Evolutionary conservation across 2,888 invertebrate species (phyloP).

Genomic region (Blera fallax): DNA sequence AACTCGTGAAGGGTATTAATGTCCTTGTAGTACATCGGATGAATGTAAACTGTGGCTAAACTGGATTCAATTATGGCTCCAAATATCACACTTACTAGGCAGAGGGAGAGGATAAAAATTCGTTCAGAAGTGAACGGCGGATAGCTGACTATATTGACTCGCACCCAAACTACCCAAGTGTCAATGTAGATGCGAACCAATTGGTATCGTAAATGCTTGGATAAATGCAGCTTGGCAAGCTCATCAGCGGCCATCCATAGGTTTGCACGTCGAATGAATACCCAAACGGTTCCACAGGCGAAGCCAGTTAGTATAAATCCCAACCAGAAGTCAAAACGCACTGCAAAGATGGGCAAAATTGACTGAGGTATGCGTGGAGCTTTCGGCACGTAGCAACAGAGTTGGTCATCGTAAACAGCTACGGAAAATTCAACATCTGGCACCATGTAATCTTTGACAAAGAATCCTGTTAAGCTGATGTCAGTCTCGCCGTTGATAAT

Average conservation of each 20-base stretch:
- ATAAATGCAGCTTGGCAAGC: not conserved
- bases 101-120: conserved; percentile 79
- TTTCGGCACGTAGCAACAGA: conserved; percentile 82
- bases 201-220: conserved; percentile 73
- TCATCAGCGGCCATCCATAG: conserved; percentile 74
- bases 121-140: conserved; percentile 80
- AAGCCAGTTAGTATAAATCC: conserved; percentile 78
- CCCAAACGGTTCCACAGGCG: conserved; percentile 77
- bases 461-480: conserved; percentile 81
- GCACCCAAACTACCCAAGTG: conserved; percentile 80
- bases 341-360: conserved; percentile 80
- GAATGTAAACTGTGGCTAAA: conserved; percentile 81
- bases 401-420: conserved; percentile 80
- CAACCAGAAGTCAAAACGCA: conserved; percentile 79
- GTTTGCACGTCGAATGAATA: conserved; percentile 76
- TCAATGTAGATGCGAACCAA: conserved; percentile 77
- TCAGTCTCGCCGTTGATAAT: conserved; percentile 79
- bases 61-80: conserved; percentile 82
- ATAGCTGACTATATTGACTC: conserved; percentile 77
- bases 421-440: conserved; percentile 80
- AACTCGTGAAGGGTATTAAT: conserved; percentile 80
- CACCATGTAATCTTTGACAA: conserved; percentile 81
- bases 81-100: conserved; percentile 80
- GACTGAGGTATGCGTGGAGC: conserved; percentile 80
- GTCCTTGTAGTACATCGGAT: conserved; percentile 81